phyloP scores from a whole-genome alignment of 2,113 vertebrate species.

The Etia nguti region DNA sequence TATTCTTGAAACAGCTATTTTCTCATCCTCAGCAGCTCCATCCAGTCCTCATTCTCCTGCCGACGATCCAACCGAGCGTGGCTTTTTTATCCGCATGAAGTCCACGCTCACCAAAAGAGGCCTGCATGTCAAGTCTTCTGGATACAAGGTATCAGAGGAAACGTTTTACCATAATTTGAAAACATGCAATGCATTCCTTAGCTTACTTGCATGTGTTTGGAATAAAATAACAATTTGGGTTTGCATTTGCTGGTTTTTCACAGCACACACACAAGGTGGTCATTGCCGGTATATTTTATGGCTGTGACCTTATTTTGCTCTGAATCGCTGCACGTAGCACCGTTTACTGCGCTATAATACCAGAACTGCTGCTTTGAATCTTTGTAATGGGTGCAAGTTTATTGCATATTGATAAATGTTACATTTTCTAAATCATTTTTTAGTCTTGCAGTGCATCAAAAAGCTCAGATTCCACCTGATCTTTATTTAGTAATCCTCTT shows the following conservation, averaged over 20 bases:
- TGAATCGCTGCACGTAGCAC: slow-evolving; percentile 10
- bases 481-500: not conserved
- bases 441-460: not conserved
- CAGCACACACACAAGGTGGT: slow-evolving; percentile 20
- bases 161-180: not conserved
- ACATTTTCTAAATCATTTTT: not conserved
- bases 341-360: slow-evolving; percentile 28
- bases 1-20: not conserved
- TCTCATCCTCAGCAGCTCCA: slow-evolving; percentile 57
- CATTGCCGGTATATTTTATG: slow-evolving; percentile 39
- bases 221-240: slow-evolving; percentile 17
- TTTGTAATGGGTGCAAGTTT: not conserved
- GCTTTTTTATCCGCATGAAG: slow-evolving; percentile 89
- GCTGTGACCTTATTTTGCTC: slow-evolving; percentile 55
- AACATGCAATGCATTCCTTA: not conserved
- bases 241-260: slow-evolving; percentile 13
- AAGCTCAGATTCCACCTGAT: not conserved
- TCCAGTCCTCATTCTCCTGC: slow-evolving; percentile 53
- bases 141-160: slow-evolving; percentile 78
- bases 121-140: slow-evolving; percentile 86
- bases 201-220: not conserved
- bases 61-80: slow-evolving; percentile 70
- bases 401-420: not conserved
- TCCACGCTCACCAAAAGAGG: slow-evolving; percentile 88
- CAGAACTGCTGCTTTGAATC: not conserved